Evolutionary conservation across 2,888 invertebrate genomes (phyloP), one percentile per base, ranked within the genome.

Genomic region (Stenoptilia bipunctidactyla): DNA sequence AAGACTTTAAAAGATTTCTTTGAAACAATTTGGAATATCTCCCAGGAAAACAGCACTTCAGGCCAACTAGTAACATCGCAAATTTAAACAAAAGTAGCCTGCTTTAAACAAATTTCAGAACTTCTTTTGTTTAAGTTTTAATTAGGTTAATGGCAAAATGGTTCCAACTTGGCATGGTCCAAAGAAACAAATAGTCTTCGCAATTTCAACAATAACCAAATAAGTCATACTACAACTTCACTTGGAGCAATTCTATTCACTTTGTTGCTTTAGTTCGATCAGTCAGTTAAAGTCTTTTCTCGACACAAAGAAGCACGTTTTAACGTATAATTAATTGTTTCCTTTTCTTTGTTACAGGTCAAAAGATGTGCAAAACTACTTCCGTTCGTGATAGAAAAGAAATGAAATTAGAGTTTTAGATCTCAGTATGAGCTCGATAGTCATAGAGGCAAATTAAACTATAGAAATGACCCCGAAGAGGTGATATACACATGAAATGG

Each of bases 401-500:
- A 5, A 20, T 9, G 30, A 30, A 30, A n/a, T 10, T 10, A 8
- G 30, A 5, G 20, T 5, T 5, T 20, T 30, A 30, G 10, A 8
- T 8, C 4, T 3, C 6, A 30, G 10, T 3, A 30, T 30, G 42
- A 41, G 38, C 40, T 39, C 40, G 34, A 25, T 40, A 39, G 38
- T 30, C 37, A 36, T 39, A 34, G 33, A 41, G 43, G 48, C 15
- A 41, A 36, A 46, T 40, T 49, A 48, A 45, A 56, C 62, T 66
- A 66, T 57, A 71, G 75, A 66, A 61, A 82, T 80, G 82, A 71
- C 61, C 70, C 54, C 62, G 54, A 66, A 66, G 55, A 82, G 82
- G 77, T 83, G 82, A 83, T 79, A 73, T 72, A 61, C 56, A 59
- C 66, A 61, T 64, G 82, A 73, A 66, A 83, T 83, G 83, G 83